Evolutionary conservation across 92 coral and sea anemone species (phyloP).

Genomic region (Ricordea florida): DNA sequence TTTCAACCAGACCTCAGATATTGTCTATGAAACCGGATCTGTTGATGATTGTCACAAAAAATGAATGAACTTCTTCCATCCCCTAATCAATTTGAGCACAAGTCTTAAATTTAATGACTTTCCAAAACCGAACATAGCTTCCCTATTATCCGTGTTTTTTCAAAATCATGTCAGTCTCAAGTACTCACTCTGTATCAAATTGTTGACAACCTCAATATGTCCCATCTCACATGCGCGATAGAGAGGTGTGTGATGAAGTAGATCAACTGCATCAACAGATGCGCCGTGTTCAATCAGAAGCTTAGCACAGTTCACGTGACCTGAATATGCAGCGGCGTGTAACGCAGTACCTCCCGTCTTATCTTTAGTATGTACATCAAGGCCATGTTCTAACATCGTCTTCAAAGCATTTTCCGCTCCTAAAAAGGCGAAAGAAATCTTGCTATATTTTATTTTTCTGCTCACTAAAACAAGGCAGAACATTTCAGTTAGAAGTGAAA

Average conservation of each 20-base stretch:
- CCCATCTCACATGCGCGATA: conserved; percentile 97
- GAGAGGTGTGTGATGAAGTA: conserved; percentile 84
- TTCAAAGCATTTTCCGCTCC: conserved; percentile 62
- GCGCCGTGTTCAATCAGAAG: conserved; percentile 70
- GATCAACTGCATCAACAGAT: conserved; percentile 75
- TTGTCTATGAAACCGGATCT: too few relatives aligned
- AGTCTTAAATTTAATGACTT: too few relatives aligned
- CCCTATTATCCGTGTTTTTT: too few relatives aligned
- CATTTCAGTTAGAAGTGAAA: too few relatives aligned
- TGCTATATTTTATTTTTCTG: too few relatives aligned
- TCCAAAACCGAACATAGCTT: too few relatives aligned
- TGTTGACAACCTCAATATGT: conserved; percentile 72
- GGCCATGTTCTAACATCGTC: conserved; percentile 71
- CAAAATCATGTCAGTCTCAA: too few relatives aligned
- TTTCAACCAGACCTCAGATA: too few relatives aligned
- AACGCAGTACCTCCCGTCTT: conserved; percentile 89
- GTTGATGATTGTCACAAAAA: too few relatives aligned
- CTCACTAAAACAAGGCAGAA: too few relatives aligned
- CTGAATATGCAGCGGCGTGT: conserved; percentile 87
- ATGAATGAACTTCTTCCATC: too few relatives aligned
- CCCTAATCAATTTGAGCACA: too few relatives aligned
- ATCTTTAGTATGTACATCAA: conserved; percentile 79
- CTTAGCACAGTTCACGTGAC: conserved; percentile 77
- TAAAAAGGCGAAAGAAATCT: not conserved
- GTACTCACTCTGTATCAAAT: conserved; percentile 65